Evolutionary conservation across 2,113 vertebrate genomes (phyloP).

Genomic region (Siniperca knerii): DNA sequence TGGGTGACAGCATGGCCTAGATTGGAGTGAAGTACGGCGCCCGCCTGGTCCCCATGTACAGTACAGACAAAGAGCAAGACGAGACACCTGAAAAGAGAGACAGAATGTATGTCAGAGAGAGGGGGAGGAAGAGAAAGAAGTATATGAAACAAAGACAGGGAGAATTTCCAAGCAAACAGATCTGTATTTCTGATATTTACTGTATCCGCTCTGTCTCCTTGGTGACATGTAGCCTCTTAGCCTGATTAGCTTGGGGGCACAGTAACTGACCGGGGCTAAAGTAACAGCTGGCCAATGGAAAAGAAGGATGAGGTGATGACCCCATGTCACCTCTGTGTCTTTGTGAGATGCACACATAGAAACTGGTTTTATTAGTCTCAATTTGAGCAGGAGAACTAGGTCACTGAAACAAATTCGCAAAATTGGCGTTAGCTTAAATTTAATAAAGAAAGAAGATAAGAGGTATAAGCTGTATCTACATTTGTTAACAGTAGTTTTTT

Average conservation of each 20-base stretch:
- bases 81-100: constrained; percentile 9
- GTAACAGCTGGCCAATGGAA: constrained; percentile 17
- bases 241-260: constrained; percentile 1
- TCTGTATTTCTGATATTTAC: constrained; percentile 6
- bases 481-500: background rate
- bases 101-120: constrained; percentile 5
- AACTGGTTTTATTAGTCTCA: background rate
- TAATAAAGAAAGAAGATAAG: background rate
- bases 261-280: background rate
- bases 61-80: constrained; percentile 21
- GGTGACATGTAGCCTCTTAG: background rate
- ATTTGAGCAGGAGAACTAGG: background rate
- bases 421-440: background rate
- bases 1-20: constrained; percentile 46
- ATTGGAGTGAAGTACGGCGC: constrained; percentile 19
- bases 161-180: background rate
- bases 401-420: background rate
- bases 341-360: background rate
- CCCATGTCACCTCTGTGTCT: background rate
- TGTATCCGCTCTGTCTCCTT: background rate
- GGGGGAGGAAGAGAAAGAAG: background rate
- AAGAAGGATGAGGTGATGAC: background rate
- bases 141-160: background rate
- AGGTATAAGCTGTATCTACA: background rate
- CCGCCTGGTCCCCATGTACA: background rate